Base-by-base conservation (phyloP, 2,888 invertebrate species). In the Eurois occulta region DNA sequence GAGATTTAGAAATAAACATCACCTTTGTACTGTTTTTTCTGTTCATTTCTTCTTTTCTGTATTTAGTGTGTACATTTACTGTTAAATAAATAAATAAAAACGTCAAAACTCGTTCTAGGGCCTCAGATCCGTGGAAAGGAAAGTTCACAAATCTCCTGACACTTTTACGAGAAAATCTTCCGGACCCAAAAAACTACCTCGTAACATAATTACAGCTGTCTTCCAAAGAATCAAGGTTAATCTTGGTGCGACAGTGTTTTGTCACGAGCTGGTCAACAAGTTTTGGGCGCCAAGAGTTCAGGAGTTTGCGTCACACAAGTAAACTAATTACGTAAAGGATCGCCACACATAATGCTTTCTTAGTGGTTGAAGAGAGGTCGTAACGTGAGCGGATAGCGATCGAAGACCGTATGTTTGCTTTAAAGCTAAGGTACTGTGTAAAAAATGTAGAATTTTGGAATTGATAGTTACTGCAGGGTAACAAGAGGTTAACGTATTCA, bases 271-370 rank as follows among this genome's bases (percentile, higher is more conserved):
- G 78, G 76, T 75, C 72, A 73, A 83, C 72, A 73, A 83, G 80
- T 87, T 84, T 66, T 43, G 55, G 71, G 64, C 60, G 48, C 8
- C 55, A 72, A 41, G 55, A 80, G 70, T 71, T 76, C 28, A 77
- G 46, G 55, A 77, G 68, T 76, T 80, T 70, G 65, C 28, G 79
- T 84, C 62, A 73, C 75, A 68, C 38, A 80, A 85, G 79, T 78
- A 78, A 87, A 88, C 83, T 88, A 83, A 87, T 88, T 88, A 88
- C 78, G 46, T 35, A 41, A 72, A 55, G 67, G 66, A 75, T 80
- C 52, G 66, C 13, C 60, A 78, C 81, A 77, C 70, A 70, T 84
- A 71, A 80, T 78, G 77, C 72, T 70, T 62, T 68, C 58, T 65
- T 48, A 71, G 70, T 48, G 6, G 46, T 76, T 48, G 21, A 55